These are phyloP conservation scores for Ctenomys sociabilis DNA, from an alignment of 2,113 vertebrate species.

Conservation along the genomic window DNA sequence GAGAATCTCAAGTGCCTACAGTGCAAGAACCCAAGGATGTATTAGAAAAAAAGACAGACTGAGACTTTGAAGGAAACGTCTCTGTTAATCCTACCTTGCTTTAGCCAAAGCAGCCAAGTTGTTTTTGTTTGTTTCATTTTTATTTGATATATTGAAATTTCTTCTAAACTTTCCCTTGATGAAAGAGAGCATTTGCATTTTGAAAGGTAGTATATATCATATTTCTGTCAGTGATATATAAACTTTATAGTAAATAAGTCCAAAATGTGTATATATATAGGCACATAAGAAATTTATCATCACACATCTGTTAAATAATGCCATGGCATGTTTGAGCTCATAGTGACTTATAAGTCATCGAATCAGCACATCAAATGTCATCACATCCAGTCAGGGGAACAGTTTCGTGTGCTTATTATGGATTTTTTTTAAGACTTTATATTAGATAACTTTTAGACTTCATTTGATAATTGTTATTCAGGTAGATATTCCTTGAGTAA, in stretches of 20 bases:
- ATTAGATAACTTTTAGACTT: constrained; percentile 59
- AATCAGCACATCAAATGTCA: neutral
- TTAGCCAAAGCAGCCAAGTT: neutral
- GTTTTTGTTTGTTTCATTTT: neutral
- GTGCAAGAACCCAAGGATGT: constrained; percentile 85
- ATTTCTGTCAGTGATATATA: constrained; percentile 12
- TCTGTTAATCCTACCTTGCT: neutral
- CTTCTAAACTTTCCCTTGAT: constrained; percentile 32
- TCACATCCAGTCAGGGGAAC: neutral
- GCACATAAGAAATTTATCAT: neutral
- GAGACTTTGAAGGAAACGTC: constrained; percentile 35
- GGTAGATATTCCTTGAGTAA: neutral
- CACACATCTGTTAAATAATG: neutral
- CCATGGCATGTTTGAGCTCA: neutral
- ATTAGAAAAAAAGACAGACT: constrained; percentile 89
- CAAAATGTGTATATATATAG: rapidly evolving
- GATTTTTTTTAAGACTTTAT: constrained; percentile 8
- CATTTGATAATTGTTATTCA: constrained; percentile 28
- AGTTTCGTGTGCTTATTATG: neutral
- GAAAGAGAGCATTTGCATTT: constrained; percentile 51
- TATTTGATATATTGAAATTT: constrained; percentile 32
- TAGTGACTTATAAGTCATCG: neutral
- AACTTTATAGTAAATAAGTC: constrained; percentile 2
- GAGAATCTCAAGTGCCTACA: constrained; percentile 65
- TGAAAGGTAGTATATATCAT: constrained; percentile 27